phyloP scores from a whole-genome alignment of 2,797 vertebrate species.

The Brachyalestes nurse region DNA sequence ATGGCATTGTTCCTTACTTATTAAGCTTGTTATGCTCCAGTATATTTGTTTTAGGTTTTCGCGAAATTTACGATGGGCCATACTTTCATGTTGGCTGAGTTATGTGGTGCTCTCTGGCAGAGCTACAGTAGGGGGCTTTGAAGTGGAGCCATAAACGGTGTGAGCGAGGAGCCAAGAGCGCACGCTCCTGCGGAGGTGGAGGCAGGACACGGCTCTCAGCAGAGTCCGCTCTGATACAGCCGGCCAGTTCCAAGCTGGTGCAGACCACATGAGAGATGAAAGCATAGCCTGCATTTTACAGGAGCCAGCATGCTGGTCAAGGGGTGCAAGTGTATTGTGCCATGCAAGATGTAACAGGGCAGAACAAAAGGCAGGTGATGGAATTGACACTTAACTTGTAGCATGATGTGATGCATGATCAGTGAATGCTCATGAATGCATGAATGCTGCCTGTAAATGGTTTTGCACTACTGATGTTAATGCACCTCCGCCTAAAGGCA shows the following conservation, averaged over 20 bases:
- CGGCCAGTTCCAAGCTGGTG: conserved; percentile 46
- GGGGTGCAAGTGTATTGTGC: conserved; percentile 17
- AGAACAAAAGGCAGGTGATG: conserved; percentile 40
- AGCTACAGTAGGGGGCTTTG: conserved; percentile 68
- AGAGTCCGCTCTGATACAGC: conserved; percentile 38
- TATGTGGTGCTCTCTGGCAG: conserved; percentile 69
- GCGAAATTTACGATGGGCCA: conserved; percentile 61
- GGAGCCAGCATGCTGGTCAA: conserved; percentile 33
- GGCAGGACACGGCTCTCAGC: conserved; percentile 60
- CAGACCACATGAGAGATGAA: conserved; percentile 60
- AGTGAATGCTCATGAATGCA: background rate
- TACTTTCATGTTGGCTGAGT: conserved; percentile 73
- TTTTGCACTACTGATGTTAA: background rate
- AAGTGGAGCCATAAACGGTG: conserved; percentile 70
- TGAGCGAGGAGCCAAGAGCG: conserved; percentile 55
- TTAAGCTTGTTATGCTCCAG: conserved; percentile 59
- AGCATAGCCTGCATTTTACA: conserved; percentile 36
- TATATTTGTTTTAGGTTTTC: conserved; percentile 63
- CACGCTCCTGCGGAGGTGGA: conserved; percentile 61
- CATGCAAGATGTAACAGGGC: conserved; percentile 17
- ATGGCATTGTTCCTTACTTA: conserved; percentile 54
- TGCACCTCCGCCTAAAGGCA: background rate
- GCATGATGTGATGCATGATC: conserved; percentile 9
- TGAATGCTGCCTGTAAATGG: background rate
- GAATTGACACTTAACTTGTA: conserved; percentile 10